Conservation (phyloP, 2,113 vertebrate genomes). For the Crotalus helleri region DNA sequence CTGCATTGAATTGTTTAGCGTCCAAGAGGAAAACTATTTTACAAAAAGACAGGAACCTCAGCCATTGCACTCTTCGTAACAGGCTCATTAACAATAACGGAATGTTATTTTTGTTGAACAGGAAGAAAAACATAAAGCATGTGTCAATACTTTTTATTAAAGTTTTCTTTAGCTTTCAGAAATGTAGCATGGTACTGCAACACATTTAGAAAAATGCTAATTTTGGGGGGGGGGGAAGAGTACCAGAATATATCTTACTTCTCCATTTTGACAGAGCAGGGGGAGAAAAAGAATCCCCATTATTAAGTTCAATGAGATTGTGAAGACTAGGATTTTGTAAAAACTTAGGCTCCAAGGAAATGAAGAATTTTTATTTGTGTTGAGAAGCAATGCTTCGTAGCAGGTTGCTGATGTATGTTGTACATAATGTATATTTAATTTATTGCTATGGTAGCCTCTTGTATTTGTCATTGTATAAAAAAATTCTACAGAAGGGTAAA, state of each 20-base stretch:
- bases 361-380: constrained; percentile 53
- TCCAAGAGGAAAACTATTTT: not conserved
- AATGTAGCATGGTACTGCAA: constrained; percentile 45
- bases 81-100: accelerated
- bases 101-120: not conserved
- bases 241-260: not conserved
- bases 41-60: not conserved
- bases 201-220: constrained; percentile 29
- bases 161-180: not conserved
- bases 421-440: constrained; percentile 88
- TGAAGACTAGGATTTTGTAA: constrained; percentile 39
- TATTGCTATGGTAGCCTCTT: constrained; percentile 80
- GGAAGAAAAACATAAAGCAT: constrained; percentile 31
- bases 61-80: accelerated
- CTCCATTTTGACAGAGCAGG: not conserved
- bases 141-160: constrained; percentile 26
- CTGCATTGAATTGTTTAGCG: not conserved
- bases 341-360: constrained; percentile 55
- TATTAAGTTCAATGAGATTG: not conserved
- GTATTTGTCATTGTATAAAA: constrained; percentile 81
- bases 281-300: not conserved
- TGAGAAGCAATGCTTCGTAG: constrained; percentile 66
- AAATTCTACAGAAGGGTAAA: constrained; percentile 69
- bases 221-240: not conserved
- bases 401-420: constrained; percentile 72